phyloP scores from a whole-genome alignment of 1,140 invertebrate species.

The Leptopilina boulardi region DNA sequence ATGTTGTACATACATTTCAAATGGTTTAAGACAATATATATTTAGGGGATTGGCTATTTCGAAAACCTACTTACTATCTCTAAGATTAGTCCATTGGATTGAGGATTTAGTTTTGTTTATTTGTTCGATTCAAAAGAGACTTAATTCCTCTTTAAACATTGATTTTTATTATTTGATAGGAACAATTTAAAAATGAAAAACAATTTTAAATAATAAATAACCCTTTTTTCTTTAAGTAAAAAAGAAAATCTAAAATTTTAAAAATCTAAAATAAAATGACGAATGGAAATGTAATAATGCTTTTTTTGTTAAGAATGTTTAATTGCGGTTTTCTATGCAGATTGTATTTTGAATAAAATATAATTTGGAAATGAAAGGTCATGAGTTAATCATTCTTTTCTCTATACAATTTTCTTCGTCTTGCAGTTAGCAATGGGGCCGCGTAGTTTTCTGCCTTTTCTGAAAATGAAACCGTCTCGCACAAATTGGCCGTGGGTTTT shows the following conservation, averaged over 20 bases:
- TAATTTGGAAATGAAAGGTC: background rate
- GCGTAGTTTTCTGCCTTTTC: conserved; percentile 12
- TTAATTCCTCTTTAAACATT: conserved; percentile 69
- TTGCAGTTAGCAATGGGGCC: no score
- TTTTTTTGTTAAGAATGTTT: background rate
- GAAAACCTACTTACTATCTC: background rate
- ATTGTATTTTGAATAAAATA: conserved; percentile 18
- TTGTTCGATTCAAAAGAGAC: conserved; percentile 61
- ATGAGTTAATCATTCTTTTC: conserved; percentile 23
- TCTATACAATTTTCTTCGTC: background rate
- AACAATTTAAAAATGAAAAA: no score
- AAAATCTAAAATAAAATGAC: background rate
- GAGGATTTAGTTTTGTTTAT: conserved; percentile 71
- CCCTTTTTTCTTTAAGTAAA: conserved; percentile 40
- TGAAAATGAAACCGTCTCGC: conserved; percentile 40
- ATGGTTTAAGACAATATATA: conserved; percentile 41
- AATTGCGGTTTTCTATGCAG: background rate
- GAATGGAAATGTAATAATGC: no score
- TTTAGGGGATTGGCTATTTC: no score
- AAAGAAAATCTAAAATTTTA: conserved; percentile 46
- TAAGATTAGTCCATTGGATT: conserved; percentile 66
- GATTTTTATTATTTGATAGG: no score
- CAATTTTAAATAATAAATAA: conserved; percentile 41
- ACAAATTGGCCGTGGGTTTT: conserved; percentile 54
- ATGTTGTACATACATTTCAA: background rate